Percentiles rank a stretch among this genome's conserved stretches.
These are phyloP conservation scores for Gastrophryne carolinensis DNA, from an alignment of 2,797 vertebrate genomes.

Conservation along the genomic window DNA sequence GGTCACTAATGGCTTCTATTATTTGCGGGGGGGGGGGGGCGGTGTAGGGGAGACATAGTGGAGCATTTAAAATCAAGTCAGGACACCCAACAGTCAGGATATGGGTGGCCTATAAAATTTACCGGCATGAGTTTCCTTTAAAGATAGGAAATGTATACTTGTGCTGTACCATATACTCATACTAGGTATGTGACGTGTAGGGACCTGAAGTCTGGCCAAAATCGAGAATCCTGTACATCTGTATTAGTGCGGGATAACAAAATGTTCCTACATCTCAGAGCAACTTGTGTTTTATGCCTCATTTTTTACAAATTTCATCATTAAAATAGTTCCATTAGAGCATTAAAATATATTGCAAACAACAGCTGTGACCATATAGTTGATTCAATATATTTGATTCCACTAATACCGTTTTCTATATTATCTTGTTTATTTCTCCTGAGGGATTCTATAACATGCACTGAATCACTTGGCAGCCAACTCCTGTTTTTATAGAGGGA, in stretches of 20 bases:
- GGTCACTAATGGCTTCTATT: no score
- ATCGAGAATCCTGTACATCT: neutral
- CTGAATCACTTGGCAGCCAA: conserved; percentile 41
- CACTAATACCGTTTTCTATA: conserved; percentile 29
- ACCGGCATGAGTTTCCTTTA: no score
- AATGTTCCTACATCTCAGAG: neutral
- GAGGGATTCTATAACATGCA: conserved; percentile 44
- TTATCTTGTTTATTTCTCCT: conserved; percentile 46
- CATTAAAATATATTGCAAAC: conserved; percentile 37
- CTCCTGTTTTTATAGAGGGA: conserved; percentile 38
- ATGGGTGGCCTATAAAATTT: no score
- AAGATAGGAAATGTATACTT: no score
- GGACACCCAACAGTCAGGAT: no score
- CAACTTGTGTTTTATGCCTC: conserved; percentile 1
- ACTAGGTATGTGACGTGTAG: no score
- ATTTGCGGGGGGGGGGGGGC: no score
- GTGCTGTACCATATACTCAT: no score
- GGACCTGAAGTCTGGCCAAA: neutral
- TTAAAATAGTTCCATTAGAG: conserved; percentile 30
- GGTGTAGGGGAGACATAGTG: no score
- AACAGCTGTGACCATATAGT: conserved; percentile 44
- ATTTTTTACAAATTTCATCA: conserved; percentile 11
- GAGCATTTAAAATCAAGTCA: no score
- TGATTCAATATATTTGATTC: conserved; percentile 39
- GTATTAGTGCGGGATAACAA: neutral